These are phyloP conservation scores for Microcebus tavaratra DNA, from an alignment of 2,113 vertebrate species.

Conservation along the genomic window DNA sequence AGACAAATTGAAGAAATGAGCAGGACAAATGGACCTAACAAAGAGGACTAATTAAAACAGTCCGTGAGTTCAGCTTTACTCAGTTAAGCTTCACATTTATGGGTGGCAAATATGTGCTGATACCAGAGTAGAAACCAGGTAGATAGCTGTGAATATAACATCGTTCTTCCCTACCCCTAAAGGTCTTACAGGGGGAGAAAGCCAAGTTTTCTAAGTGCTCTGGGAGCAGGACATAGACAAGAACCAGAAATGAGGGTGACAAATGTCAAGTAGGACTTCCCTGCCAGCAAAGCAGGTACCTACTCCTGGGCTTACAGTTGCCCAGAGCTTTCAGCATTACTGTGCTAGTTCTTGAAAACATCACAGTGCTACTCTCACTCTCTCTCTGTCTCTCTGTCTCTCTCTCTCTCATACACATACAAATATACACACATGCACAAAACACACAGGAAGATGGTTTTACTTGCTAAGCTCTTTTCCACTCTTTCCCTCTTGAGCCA, in stretches of 20 bases:
- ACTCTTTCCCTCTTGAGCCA: neutral
- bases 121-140: neutral
- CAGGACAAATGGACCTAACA: neutral
- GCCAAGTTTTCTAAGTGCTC: neutral
- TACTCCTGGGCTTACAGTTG: rapidly evolving
- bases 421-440: neutral
- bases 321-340: neutral
- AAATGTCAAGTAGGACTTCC: neutral
- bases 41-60: neutral
- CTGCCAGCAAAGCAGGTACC: neutral
- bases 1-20: neutral
- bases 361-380: rapidly evolving
- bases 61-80: neutral
- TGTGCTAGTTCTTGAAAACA: neutral
- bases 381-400: rapidly evolving
- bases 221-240: neutral
- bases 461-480: neutral
- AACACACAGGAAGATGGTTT: neutral
- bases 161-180: neutral
- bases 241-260: neutral
- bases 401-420: no score
- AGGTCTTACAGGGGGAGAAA: neutral
- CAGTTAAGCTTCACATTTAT: neutral
- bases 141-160: neutral
- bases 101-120: neutral